Base-by-base conservation (phyloP, 2,113 vertebrate genomes). In the Bombycilla garrulus region DNA sequence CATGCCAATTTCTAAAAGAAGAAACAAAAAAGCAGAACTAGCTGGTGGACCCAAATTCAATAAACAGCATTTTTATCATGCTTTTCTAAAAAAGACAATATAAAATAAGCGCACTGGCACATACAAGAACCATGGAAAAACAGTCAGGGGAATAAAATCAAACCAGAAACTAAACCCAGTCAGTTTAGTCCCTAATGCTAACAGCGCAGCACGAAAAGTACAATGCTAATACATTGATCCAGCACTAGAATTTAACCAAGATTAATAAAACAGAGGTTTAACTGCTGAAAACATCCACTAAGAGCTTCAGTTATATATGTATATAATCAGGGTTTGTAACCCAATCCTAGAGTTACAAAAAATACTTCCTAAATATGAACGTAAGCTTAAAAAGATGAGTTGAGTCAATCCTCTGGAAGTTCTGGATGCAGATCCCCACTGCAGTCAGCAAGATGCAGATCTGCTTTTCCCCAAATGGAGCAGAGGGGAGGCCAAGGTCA, bases 41-140 rank as follows among this genome's bases (percentile, higher is more conserved):
- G 72, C 33, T 38, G 36, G 67, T 80, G 42, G 58, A 88, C 72
- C 6, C 42, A 73, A 74, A 62, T 86, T 93, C 72, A 93, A 91
- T 60, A 95, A 86, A 89, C 60, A 81, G 61, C 56, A 95, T 95
- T 95, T 95, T 92, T 89, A 79, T 45, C 81, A 64, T 72, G 73
- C 83, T 84, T 91, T 89, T 80, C 91, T 84, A 71, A 92, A 96
- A 90, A 93, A 70, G 57, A 76, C 33, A 33, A 6, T 48, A 89
- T 81, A 88, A 95, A 94, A 56, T 64, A 82, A 86, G 79, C 38
- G 38, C 15, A 54, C 8, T 86, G 50, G 58, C 67, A 90, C 2
- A 86, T 71, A 86, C 28, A 70, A 67, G 61, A 48, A 61, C 40
- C 17, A n/a, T 42, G 15, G 51, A 76, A 81, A 72, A 76, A 47